Evolutionary conservation across 2,797 vertebrate genomes (phyloP).

Genomic region (Acanthurus tractus): DNA sequence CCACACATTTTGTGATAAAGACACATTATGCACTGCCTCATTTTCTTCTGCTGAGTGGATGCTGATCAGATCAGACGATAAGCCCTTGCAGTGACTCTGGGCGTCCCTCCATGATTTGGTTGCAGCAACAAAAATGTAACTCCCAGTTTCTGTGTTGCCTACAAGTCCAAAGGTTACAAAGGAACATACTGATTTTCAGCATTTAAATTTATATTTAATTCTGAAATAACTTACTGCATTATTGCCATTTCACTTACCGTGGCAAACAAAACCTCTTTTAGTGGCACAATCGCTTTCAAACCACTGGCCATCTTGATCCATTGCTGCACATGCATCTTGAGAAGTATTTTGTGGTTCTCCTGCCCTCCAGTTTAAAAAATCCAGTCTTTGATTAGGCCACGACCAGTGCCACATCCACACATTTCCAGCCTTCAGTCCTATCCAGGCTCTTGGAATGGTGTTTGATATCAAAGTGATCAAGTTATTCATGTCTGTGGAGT

Average conservation of each 20-base stretch:
- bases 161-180: constrained; percentile 27
- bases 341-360: constrained; percentile 39
- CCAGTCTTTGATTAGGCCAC: constrained; percentile 30
- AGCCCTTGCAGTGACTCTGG: constrained; percentile 67
- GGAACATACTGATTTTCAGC: neutral
- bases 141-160: constrained; percentile 31
- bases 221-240: neutral
- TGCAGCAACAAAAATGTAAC: constrained; percentile 48
- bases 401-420: constrained; percentile 75
- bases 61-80: constrained; percentile 69
- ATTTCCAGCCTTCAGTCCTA: constrained; percentile 73
- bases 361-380: constrained; percentile 73
- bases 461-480: constrained; percentile 46
- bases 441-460: constrained; percentile 51
- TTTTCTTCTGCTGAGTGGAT: constrained; percentile 68
- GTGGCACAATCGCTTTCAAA: constrained; percentile 63
- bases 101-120: constrained; percentile 74
- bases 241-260: constrained; percentile 56
- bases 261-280: constrained; percentile 66
- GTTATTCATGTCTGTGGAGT: constrained; percentile 54
- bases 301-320: constrained; percentile 72
- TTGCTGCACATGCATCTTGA: constrained; percentile 62
- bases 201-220: neutral
- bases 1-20: constrained; percentile 60
- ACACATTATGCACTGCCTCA: constrained; percentile 36